Evolutionary conservation across 1,140 invertebrate species (phyloP).

Genomic region (Oryctes rhinoceros): DNA sequence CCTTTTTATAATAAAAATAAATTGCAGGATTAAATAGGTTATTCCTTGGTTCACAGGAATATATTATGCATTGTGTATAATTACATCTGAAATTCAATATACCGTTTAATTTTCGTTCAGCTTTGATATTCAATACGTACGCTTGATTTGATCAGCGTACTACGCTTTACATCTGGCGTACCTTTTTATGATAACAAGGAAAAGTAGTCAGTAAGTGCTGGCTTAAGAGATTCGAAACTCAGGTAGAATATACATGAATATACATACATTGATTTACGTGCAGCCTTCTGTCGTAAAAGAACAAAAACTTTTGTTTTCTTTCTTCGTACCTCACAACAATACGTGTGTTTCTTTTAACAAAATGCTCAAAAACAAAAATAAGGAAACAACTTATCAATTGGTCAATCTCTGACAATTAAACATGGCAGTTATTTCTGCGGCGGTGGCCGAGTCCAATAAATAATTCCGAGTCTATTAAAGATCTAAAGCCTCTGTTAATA

Average conservation of each 20-base stretch:
- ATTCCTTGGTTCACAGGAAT: constrained; percentile 9
- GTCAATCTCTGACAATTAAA: too few species aligned
- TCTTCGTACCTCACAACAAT: too few species aligned
- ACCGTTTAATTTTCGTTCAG: constrained; percentile 6
- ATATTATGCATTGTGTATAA: neutral
- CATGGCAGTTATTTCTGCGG: too few species aligned
- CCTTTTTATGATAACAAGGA: neutral
- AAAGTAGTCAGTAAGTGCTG: neutral
- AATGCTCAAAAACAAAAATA: too few species aligned
- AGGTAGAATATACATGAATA: too few species aligned
- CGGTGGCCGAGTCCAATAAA: too few species aligned
- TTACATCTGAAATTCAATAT: constrained; percentile 13
- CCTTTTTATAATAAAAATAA: neutral
- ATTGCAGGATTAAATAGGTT: neutral
- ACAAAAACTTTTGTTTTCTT: too few species aligned
- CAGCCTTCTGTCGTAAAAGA: neutral
- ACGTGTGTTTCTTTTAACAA: too few species aligned
- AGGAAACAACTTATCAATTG: too few species aligned
- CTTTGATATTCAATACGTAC: constrained; percentile 11
- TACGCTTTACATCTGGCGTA: constrained; percentile 27
- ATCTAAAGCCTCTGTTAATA: too few species aligned
- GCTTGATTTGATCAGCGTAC: neutral
- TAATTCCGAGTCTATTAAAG: too few species aligned
- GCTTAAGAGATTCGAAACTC: too few species aligned
- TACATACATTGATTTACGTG: neutral